phyloP scores from a whole-genome alignment of 2,797 vertebrate species.

The Anniella stebbinsi region DNA sequence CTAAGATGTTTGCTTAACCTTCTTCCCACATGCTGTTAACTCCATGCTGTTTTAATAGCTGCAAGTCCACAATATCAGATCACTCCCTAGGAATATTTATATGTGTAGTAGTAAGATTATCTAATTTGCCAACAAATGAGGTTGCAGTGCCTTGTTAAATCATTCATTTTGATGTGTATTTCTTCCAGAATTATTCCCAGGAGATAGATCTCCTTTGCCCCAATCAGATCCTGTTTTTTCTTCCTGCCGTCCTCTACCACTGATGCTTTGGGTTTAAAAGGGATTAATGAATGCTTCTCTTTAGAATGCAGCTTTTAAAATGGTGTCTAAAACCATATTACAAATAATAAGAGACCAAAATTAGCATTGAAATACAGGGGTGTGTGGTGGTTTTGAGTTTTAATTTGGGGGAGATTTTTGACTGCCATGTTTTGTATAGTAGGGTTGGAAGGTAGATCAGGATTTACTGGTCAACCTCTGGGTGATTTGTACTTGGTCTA shows the following conservation, averaged over 20 bases:
- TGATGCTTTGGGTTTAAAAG: conserved; percentile 40
- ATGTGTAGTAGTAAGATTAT: conserved; percentile 61
- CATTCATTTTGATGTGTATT: conserved; percentile 70
- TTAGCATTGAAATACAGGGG: neutral
- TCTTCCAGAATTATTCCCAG: conserved; percentile 62
- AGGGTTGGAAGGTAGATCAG: neutral
- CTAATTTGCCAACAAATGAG: conserved; percentile 70
- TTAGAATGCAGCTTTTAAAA: conserved; percentile 26
- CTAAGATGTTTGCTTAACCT: conserved; percentile 65
- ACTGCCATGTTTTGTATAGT: neutral
- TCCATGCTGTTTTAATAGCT: conserved; percentile 62
- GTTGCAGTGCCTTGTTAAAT: conserved; percentile 66
- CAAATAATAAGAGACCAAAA: neutral
- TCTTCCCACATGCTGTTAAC: conserved; percentile 55
- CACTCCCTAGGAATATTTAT: conserved; percentile 66
- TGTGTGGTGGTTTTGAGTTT: neutral
- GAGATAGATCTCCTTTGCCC: conserved; percentile 62
- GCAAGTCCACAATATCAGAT: conserved; percentile 55
- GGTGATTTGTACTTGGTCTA: too few relatives aligned
- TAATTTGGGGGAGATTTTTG: neutral
- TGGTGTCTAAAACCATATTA: neutral
- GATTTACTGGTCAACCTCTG: too few relatives aligned
- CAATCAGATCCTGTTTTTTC: conserved; percentile 40
- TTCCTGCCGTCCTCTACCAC: conserved; percentile 52
- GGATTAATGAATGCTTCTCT: conserved; percentile 43